These are phyloP conservation scores for Dasypogon diadema DNA, from an alignment of 2,888 invertebrate genomes.

Conservation along the genomic window DNA sequence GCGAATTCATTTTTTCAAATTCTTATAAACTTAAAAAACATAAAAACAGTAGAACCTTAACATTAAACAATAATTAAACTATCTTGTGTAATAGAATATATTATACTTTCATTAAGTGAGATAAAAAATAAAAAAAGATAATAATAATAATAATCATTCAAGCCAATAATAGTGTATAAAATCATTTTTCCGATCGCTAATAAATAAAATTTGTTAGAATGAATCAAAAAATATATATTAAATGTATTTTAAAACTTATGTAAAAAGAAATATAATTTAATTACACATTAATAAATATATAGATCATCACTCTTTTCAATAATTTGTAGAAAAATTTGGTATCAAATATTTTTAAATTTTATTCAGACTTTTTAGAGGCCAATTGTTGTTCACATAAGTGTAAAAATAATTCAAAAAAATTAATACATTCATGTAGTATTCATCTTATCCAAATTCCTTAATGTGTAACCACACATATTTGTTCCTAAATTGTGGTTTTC, in stretches of 20 bases:
- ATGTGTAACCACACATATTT: background rate
- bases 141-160: constrained; percentile 1
- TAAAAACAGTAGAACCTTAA: constrained; percentile 49
- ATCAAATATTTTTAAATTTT: constrained; percentile 56
- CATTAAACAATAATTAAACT: constrained; percentile 46
- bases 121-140: constrained; percentile 1
- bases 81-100: constrained; percentile 41
- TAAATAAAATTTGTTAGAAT: constrained; percentile 52
- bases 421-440: constrained; percentile 11
- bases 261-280: constrained; percentile 46
- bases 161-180: constrained; percentile 39
- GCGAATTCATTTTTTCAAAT: background rate
- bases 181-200: constrained; percentile 44
- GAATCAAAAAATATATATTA: constrained; percentile 50
- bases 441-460: background rate
- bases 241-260: constrained; percentile 42
- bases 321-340: constrained; percentile 58
- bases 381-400: constrained; percentile 54
- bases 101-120: constrained; percentile 31
- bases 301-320: constrained; percentile 19
- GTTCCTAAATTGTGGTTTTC: background rate
- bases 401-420: constrained; percentile 21
- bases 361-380: constrained; percentile 58
- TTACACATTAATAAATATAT: constrained; percentile 45
- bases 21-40: constrained; percentile 44